A percentile compares a stretch with the other conserved stretches of the same genome.
Conservation (phyloP, 2,797 vertebrate genomes). For the Karalla daura region DNA sequence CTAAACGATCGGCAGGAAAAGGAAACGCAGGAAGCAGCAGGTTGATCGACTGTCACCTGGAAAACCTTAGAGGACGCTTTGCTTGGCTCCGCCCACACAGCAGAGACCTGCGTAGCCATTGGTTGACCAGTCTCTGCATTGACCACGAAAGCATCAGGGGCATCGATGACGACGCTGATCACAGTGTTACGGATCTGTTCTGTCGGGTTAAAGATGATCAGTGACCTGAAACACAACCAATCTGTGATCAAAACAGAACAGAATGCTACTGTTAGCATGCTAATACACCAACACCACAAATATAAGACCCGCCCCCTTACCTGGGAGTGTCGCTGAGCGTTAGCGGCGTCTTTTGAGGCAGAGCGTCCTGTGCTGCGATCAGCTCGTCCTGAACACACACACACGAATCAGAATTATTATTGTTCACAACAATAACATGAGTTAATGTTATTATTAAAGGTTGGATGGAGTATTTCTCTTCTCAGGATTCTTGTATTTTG, state of each 20-base stretch:
- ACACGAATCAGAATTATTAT: too few species aligned
- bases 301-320: constrained; percentile 70
- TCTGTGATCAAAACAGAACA: too few species aligned
- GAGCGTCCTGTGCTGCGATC: constrained; percentile 85
- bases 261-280: too few species aligned
- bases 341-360: constrained; percentile 86
- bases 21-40: background rate
- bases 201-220: constrained; percentile 87
- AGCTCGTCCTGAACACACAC: constrained; percentile 82
- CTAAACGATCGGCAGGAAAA: background rate
- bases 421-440: too few species aligned
- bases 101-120: constrained; percentile 85
- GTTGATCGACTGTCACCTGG: constrained; percentile 79
- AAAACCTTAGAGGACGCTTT: constrained; percentile 81
- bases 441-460: too few species aligned
- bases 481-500: too few species aligned
- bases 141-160: constrained; percentile 80
- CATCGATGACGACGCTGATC: constrained; percentile 83
- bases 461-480: too few species aligned
- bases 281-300: too few species aligned
- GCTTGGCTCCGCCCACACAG: constrained; percentile 86
- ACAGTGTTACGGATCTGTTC: constrained; percentile 86
- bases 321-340: constrained; percentile 82
- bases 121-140: constrained; percentile 80
- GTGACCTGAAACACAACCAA: constrained; percentile 81